Conservation (phyloP, 2,113 vertebrate species). For the Colossoma macropomum region DNA sequence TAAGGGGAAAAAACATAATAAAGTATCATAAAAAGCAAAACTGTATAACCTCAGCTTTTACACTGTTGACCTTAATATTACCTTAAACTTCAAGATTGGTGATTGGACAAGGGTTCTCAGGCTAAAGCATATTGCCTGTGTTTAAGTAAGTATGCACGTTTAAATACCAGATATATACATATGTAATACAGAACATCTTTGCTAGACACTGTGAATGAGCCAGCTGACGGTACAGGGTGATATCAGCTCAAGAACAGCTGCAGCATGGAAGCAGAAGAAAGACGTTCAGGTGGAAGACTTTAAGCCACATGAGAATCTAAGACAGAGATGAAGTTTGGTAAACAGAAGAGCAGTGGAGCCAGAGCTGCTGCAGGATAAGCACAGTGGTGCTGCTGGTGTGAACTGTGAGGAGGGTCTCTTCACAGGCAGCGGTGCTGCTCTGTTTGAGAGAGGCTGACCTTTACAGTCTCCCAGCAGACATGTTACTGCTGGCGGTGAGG, state of each 20-base stretch:
- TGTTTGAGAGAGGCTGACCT: slow-evolving; percentile 61
- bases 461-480: slow-evolving; percentile 56
- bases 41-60: too few relatives aligned
- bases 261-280: not conserved
- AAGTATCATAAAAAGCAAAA: too few relatives aligned
- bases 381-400: not conserved
- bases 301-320: not conserved
- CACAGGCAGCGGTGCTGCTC: slow-evolving; percentile 9
- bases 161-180: not conserved
- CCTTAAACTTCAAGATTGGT: too few relatives aligned
- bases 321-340: not conserved
- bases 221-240: not conserved
- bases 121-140: too few relatives aligned
- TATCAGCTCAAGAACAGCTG: not conserved
- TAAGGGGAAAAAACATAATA: too few relatives aligned
- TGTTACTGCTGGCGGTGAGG: slow-evolving; percentile 51
- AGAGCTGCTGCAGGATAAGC: not conserved
- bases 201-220: not conserved
- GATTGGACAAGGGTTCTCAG: too few relatives aligned
- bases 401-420: not conserved
- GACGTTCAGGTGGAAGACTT: not conserved
- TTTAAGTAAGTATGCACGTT: too few relatives aligned
- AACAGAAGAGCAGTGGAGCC: slow-evolving; percentile 1
- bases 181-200: not conserved
- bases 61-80: too few relatives aligned